Percentiles rank a stretch among this genome's conserved stretches.
Conservation (phyloP, 2,113 vertebrate species). For the Epinephelus lanceolatus region DNA sequence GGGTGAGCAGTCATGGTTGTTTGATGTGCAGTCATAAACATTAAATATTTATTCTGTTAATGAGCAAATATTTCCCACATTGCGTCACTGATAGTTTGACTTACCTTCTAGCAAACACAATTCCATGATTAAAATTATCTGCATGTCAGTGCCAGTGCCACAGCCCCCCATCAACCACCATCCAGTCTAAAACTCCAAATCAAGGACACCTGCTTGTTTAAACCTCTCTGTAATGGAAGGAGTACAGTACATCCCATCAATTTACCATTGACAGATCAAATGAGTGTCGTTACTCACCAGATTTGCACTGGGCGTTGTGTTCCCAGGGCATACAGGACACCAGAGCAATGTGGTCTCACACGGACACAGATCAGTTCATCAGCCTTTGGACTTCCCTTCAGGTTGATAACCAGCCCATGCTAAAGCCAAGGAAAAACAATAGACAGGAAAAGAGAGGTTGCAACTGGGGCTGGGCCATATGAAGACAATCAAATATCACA, state of each 20-base stretch:
- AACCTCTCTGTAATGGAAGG: constrained; percentile 7
- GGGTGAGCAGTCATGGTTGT: neutral
- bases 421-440: constrained; percentile 25
- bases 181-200: constrained; percentile 15
- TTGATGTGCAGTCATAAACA: neutral
- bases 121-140: neutral
- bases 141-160: neutral
- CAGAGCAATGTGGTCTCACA: constrained; percentile 56
- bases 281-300: constrained; percentile 72
- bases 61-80: neutral
- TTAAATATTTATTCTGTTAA: neutral
- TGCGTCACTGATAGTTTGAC: neutral
- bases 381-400: constrained; percentile 82
- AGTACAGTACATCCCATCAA: constrained; percentile 13
- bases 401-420: constrained; percentile 83
- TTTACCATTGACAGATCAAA: constrained; percentile 15
- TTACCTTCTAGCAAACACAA: neutral
- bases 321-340: constrained; percentile 81
- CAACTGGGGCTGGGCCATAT: too few species aligned
- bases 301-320: constrained; percentile 60
- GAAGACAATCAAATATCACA: too few species aligned
- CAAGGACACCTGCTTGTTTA: constrained; percentile 2
- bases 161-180: neutral
- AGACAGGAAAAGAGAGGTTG: neutral
- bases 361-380: constrained; percentile 75